A percentile compares a stretch with the other conserved stretches of the same genome.
phyloP scores from a whole-genome alignment of 2,113 vertebrate genomes.

The Rynchops niger region DNA sequence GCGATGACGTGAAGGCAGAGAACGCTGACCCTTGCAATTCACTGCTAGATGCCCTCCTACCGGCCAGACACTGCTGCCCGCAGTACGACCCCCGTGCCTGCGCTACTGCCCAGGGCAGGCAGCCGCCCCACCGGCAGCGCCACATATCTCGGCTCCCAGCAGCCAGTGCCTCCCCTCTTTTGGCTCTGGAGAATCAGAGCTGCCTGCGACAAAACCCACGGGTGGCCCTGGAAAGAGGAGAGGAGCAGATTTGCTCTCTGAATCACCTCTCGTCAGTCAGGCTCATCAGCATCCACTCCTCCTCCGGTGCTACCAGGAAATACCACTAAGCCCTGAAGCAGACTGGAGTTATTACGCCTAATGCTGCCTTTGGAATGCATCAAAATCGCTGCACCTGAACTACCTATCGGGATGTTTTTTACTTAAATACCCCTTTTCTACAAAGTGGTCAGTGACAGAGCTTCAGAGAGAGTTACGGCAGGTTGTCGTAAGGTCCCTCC shows the following conservation, averaged over 20 bases:
- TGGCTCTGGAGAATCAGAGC: background rate
- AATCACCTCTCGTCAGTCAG: constrained; percentile 1
- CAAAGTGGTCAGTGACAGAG: background rate
- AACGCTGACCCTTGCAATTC: constrained; percentile 7
- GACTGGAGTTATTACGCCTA: background rate
- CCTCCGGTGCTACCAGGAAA: background rate
- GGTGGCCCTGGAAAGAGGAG: background rate
- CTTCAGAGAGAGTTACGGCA: background rate
- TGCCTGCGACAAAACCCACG: background rate
- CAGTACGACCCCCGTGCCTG: fast-evolving
- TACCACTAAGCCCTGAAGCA: background rate
- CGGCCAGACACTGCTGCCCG: background rate
- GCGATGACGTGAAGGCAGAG: background rate
- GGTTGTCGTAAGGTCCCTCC: background rate
- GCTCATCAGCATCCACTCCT: background rate
- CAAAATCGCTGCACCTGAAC: background rate
- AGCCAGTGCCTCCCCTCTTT: background rate
- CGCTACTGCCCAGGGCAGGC: background rate
- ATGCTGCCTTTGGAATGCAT: background rate
- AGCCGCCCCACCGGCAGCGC: background rate
- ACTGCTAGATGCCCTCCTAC: background rate
- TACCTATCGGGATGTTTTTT: background rate
- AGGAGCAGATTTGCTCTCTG: background rate
- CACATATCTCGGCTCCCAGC: background rate
- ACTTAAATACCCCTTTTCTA: background rate